phyloP scores from a whole-genome alignment of 2,113 vertebrate species.

The Tragulus kanchil region DNA sequence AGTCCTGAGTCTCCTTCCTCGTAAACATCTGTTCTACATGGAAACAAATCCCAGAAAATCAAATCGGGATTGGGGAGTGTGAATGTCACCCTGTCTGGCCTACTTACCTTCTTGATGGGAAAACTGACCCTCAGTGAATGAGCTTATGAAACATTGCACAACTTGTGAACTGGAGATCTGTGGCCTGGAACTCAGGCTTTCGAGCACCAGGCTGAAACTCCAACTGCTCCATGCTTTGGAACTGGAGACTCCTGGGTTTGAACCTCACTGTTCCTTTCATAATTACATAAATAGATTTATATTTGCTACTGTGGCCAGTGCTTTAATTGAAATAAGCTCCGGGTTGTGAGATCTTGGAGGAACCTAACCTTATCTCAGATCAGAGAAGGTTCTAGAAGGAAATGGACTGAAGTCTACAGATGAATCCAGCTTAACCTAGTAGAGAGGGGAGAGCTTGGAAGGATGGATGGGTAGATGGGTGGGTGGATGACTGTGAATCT shows the following conservation, averaged over 20 bases:
- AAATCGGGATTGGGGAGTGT: neutral
- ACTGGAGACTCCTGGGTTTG: neutral
- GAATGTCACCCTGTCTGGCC: neutral
- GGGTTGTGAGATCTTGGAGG: neutral
- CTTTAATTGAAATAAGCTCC: neutral
- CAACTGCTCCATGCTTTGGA: neutral
- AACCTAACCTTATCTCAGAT: neutral
- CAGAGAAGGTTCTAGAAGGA: constrained; percentile 24
- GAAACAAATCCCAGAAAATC: neutral
- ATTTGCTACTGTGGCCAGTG: neutral
- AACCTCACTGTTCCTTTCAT: neutral
- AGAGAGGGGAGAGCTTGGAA: neutral
- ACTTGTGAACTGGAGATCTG: neutral
- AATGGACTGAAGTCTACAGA: neutral
- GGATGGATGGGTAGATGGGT: neutral
- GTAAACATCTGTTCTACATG: neutral
- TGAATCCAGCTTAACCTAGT: neutral
- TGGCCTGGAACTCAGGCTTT: neutral
- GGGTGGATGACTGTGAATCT: neutral
- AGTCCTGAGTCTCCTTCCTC: neutral
- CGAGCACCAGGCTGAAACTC: neutral
- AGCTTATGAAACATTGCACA: neutral
- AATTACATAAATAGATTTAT: neutral
- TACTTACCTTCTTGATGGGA: neutral
- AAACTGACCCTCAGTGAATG: neutral